A percentile compares a stretch with the other conserved stretches of the same genome.
Evolutionary conservation across 1,140 invertebrate genomes (phyloP).

Genomic region (Oryctes rhinoceros): DNA sequence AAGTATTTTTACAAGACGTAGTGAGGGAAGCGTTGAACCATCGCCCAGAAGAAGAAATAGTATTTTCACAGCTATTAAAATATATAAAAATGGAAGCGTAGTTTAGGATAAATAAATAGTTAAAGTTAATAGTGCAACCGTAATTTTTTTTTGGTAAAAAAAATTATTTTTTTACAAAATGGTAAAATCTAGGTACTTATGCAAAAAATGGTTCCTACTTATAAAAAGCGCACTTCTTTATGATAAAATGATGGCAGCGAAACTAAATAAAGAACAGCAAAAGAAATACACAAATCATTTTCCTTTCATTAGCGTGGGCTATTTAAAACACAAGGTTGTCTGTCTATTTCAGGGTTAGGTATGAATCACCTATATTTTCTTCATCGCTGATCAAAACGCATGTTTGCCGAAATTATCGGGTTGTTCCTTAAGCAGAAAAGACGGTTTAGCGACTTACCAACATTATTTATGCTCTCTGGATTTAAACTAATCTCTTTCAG

Average conservation of each 20-base stretch:
- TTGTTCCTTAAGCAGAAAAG: background rate
- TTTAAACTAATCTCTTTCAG: slow-evolving; percentile 79
- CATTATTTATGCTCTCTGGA: slow-evolving; percentile 60
- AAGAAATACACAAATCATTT: slow-evolving; percentile 28
- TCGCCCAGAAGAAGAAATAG: too few species aligned
- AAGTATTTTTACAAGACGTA: background rate
- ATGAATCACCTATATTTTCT: slow-evolving; percentile 26
- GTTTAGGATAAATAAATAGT: too few species aligned
- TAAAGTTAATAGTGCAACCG: too few species aligned
- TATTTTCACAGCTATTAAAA: too few species aligned
- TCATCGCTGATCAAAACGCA: background rate
- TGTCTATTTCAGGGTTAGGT: slow-evolving; percentile 29
- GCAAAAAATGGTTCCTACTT: too few species aligned
- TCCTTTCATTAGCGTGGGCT: slow-evolving; percentile 11
- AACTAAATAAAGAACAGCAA: background rate
- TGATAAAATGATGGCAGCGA: background rate
- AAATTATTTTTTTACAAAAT: too few species aligned
- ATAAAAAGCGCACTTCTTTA: background rate
- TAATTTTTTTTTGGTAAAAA: too few species aligned
- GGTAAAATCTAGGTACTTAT: too few species aligned
- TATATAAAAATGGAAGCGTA: too few species aligned
- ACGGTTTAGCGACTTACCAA: slow-evolving; percentile 56
- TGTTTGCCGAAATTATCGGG: slow-evolving; percentile 3
- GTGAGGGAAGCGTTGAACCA: too few species aligned
- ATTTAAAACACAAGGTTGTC: slow-evolving; percentile 37